Evolutionary conservation across 37 sponge, comb jelly and placozoan genomes (phyloP), one percentile per base, ranked within the genome.

Genomic region (Ephydatia muelleri): DNA sequence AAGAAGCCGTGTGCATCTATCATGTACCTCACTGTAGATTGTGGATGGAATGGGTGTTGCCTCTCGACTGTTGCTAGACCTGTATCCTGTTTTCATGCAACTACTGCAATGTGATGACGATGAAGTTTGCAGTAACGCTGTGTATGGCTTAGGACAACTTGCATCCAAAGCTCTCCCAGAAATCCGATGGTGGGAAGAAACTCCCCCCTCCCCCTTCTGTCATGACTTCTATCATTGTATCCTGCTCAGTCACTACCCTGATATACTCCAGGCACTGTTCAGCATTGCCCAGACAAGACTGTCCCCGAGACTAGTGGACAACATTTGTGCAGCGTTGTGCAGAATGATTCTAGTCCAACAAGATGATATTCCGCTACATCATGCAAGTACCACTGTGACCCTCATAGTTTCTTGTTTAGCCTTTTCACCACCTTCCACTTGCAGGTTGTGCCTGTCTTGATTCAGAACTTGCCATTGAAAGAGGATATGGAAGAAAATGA

Each of bases 401-500:
- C n/a, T n/a, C n/a, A n/a, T n/a, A n/a, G n/a, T n/a, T n/a, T n/a
- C n/a, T n/a, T n/a, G n/a, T n/a, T n/a, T n/a, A n/a, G n/a, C n/a
- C n/a, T n/a, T n/a, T n/a, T n/a, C n/a, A n/a, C n/a, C n/a, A n/a
- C n/a, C n/a, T n/a, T n/a, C n/a, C n/a, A n/a, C 8, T 4, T 11
- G 8, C 40, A 93, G 94, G 92, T 90, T 31, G 25, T 95, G 0
- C 95, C 95, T 68, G 86, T 92, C 27, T 73, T 95, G 47, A 28
- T 95, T 32, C 81, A 84, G 48, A 87, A 89, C 81, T 83, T 97
- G 36, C 98, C 98, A 0, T 82, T 97, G 70, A 89, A 88, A 70
- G 94, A 95, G 65, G 98, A 97, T 78, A 82, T 88, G 83, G 96
- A 95, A 71, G 98, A 97, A 80, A 88, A 87, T 49, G 73, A 81